A percentile compares a stretch with the other conserved stretches of the same genome.
Conservation (phyloP, 2,888 invertebrate species). For the Palloptera scutellata region DNA sequence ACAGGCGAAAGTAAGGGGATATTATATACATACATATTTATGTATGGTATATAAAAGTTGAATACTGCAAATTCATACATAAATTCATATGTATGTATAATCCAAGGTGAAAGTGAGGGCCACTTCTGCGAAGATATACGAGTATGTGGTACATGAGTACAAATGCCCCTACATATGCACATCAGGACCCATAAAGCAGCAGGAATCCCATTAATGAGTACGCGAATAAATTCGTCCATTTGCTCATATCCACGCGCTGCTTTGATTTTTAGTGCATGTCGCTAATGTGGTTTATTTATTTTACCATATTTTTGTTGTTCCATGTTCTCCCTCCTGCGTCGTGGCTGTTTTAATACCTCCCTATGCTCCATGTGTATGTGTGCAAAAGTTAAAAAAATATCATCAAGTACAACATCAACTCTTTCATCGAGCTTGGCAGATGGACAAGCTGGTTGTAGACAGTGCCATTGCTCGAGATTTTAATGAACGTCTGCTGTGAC, state of each 20-base stretch:
- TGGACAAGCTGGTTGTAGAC: not conserved
- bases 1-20: too few species aligned
- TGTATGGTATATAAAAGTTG: too few species aligned
- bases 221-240: not conserved
- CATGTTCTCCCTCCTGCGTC: not conserved
- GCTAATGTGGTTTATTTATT: not conserved
- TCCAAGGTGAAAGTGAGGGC: too few species aligned
- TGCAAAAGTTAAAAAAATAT: not conserved
- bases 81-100: too few species aligned
- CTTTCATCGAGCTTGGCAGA: not conserved
- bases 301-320: not conserved
- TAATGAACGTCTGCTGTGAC: conserved; percentile 4
- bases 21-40: too few species aligned
- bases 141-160: too few species aligned
- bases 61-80: too few species aligned
- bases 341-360: not conserved
- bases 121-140: too few species aligned
- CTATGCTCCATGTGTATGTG: not conserved
- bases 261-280: not conserved
- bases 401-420: not conserved
- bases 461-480: not conserved
- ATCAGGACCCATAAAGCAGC: not conserved
- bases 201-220: not conserved
- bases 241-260: not conserved
- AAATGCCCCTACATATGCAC: too few species aligned